These are phyloP conservation scores for Meloe dianella DNA, from an alignment of 2,888 invertebrate species.

Conservation along the genomic window DNA sequence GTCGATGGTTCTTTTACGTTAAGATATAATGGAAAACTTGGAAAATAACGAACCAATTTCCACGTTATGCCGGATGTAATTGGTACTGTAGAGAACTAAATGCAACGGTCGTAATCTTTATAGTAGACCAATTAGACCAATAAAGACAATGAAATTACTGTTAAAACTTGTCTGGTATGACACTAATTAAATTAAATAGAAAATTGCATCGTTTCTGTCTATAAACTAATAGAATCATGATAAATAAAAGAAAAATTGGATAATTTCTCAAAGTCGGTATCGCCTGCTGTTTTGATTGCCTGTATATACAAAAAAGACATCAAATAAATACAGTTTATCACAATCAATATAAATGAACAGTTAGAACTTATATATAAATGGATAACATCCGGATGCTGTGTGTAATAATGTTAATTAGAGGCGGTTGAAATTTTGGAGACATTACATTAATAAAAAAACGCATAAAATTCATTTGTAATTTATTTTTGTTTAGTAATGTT, in stretches of 20 bases:
- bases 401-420: neutral
- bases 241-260: neutral
- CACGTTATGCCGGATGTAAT: conserved; percentile 6
- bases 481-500: neutral
- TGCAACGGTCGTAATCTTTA: neutral
- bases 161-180: conserved; percentile 4
- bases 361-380: neutral
- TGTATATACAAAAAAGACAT: neutral
- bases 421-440: conserved; percentile 1
- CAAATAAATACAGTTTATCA: neutral
- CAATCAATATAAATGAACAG: neutral
- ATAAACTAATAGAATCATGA: neutral
- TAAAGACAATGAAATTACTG: conserved; percentile 9
- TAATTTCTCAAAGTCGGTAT: neutral
- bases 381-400: conserved; percentile 2
- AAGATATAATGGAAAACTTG: neutral
- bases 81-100: neutral
- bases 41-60: conserved; percentile 1
- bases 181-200: neutral
- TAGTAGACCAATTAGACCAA: conserved; percentile 9
- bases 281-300: neutral
- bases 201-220: neutral
- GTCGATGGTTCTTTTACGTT: neutral
- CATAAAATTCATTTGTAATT: neutral
- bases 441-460: neutral